These are phyloP conservation scores for Drosophila multiciliata DNA, from an alignment of 2,888 invertebrate genomes.

Conservation along the genomic window DNA sequence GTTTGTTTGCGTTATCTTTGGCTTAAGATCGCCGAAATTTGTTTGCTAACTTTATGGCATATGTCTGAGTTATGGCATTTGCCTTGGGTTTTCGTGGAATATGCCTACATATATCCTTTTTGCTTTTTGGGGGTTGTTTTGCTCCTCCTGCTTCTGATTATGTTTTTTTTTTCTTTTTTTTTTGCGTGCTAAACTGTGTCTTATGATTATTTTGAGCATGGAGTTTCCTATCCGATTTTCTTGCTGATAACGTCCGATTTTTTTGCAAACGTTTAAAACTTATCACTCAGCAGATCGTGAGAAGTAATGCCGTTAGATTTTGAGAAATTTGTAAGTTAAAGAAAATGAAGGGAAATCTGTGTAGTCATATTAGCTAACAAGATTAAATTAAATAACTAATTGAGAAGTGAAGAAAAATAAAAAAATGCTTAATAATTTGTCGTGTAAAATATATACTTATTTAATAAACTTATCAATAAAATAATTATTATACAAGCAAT, in stretches of 20 bases:
- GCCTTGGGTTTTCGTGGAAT: constrained; percentile 45
- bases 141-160: constrained; percentile 19
- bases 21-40: constrained; percentile 62
- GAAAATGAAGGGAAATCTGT: background rate
- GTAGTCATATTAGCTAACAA: background rate
- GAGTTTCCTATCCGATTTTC: constrained; percentile 45
- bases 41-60: constrained; percentile 71
- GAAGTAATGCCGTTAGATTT: constrained; percentile 53
- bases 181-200: constrained; percentile 70
- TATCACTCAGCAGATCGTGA: constrained; percentile 71
- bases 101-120: constrained; percentile 9
- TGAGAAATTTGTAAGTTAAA: background rate
- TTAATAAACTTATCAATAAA: background rate
- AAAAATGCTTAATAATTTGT: fast-evolving
- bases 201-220: constrained; percentile 55
- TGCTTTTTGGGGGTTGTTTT: constrained; percentile 60
- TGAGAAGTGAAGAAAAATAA: background rate
- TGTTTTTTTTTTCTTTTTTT: constrained; percentile 10
- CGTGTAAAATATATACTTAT: background rate
- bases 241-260: constrained; percentile 51
- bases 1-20: constrained; percentile 73
- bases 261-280: constrained; percentile 65
- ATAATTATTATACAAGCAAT: background rate
- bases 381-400: background rate
- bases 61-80: constrained; percentile 69